Conservation (phyloP, 2,113 vertebrate genomes). For the human region GRCh38 chrX:17105501-17106000, state of each 20-base stretch:
- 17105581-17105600: not conserved
- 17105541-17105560: not conserved
- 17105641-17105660: conserved; percentile 71
- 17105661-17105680: conserved; percentile 82
- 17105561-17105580: conserved; percentile 34
- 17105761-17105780: not conserved
- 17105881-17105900: not conserved
- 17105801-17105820: not conserved
- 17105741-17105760: not conserved
- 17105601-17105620: conserved; percentile 77
- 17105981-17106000: not conserved
- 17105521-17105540: conserved; percentile 1
- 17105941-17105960: conserved; percentile 36
- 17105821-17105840: not conserved
- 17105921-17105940: not conserved
- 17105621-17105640: conserved; percentile 70
- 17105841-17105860: not conserved
- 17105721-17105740: not conserved
- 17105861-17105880: not conserved
- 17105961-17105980: conserved; percentile 1
- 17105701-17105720: conserved; percentile 50
- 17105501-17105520: conserved; percentile 35
- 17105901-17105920: not conserved
- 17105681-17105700: conserved; percentile 87
- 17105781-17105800: not conserved